Evolutionary conservation across 1,140 invertebrate species (phyloP).

Genomic region (Mamestra configurata): DNA sequence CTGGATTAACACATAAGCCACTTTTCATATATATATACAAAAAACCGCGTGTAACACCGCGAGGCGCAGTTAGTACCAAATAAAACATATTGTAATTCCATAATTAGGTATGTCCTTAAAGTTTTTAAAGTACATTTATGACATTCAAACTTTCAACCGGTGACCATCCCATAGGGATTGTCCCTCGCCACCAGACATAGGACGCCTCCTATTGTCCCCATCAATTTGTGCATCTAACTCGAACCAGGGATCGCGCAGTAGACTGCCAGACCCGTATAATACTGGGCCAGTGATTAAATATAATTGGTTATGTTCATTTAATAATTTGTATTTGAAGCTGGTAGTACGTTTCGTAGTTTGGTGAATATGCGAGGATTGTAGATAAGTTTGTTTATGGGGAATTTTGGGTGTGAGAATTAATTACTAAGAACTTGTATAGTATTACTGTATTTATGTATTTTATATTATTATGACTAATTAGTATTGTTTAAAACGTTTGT

Average conservation of each 20-base stretch:
- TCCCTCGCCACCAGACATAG: background rate
- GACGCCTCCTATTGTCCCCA: background rate
- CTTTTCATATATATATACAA: too few species aligned
- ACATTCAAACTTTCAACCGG: background rate
- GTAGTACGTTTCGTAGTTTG: background rate
- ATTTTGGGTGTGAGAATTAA: background rate
- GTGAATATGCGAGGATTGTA: background rate
- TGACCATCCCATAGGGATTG: background rate
- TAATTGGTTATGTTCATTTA: conserved; percentile 16
- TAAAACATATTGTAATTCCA: too few species aligned
- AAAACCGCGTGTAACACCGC: too few species aligned
- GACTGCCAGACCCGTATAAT: conserved; percentile 1
- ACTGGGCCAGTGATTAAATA: conserved; percentile 1
- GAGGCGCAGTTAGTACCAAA: too few species aligned
- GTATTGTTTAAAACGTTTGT: too few species aligned
- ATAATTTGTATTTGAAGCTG: conserved; percentile 1
- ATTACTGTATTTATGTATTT: too few species aligned
- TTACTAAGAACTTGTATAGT: too few species aligned
- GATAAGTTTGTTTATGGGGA: background rate
- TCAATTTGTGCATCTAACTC: background rate
- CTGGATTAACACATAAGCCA: too few species aligned
- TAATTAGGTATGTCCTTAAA: too few species aligned
- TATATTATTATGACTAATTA: too few species aligned
- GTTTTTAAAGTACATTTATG: background rate
- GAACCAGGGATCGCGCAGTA: background rate